Evolutionary conservation across 2,888 invertebrate species (phyloP).

Genomic region (Ptychoptera albimana): DNA sequence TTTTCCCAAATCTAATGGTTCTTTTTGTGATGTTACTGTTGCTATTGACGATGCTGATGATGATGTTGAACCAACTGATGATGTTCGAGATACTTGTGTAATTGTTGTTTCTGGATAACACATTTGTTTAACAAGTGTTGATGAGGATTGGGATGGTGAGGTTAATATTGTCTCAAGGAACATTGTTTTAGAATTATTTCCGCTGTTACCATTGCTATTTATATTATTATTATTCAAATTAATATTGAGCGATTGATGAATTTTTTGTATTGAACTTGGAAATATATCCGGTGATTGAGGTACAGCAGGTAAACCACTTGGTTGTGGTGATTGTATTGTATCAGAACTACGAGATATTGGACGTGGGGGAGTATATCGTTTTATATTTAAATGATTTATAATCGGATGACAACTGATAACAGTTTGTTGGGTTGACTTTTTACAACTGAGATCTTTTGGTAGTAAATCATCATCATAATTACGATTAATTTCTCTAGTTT

Average conservation of each 20-base stretch:
- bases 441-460: constrained; percentile 43
- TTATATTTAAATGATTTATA: background rate
- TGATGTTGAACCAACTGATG: constrained; percentile 14
- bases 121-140: constrained; percentile 10
- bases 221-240: constrained; percentile 14
- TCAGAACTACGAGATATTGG: constrained; percentile 54
- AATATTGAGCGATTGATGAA: constrained; percentile 23
- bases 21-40: constrained; percentile 33
- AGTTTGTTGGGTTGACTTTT: constrained; percentile 24
- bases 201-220: constrained; percentile 12
- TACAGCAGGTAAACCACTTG: constrained; percentile 53
- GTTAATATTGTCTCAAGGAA: constrained; percentile 46
- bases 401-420: background rate
- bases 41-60: background rate
- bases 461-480: constrained; percentile 23
- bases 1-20: constrained; percentile 53
- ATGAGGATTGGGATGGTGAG: constrained; percentile 35
- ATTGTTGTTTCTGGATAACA: background rate
- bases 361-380: constrained; percentile 24
- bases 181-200: constrained; percentile 13
- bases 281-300: constrained; percentile 53
- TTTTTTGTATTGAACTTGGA: background rate
- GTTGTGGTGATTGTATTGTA: constrained; percentile 56
- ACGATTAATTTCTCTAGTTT: constrained; percentile 9
- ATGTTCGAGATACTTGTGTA: background rate